Conservation (phyloP, 2,113 vertebrate species). For the Gallinago paraguaiae region DNA sequence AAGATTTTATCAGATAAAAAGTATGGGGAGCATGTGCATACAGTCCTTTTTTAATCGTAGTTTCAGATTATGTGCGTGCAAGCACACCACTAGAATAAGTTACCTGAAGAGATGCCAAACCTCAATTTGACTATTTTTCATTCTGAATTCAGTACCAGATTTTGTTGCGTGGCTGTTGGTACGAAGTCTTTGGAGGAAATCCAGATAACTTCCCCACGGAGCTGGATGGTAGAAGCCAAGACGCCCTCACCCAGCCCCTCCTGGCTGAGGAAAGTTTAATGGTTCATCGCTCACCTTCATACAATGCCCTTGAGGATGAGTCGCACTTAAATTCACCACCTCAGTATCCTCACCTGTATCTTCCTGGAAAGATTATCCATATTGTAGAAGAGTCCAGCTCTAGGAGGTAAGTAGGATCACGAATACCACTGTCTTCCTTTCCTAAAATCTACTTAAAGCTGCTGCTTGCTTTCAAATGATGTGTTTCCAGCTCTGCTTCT, state of each 20-base stretch:
- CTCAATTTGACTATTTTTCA: neutral
- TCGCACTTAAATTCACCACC: slow-evolving; percentile 72
- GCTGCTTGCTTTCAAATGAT: neutral
- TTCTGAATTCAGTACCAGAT: slow-evolving; percentile 87
- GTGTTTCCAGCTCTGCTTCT: neutral
- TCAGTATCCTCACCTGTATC: slow-evolving; percentile 84
- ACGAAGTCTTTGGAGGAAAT: slow-evolving; percentile 89
- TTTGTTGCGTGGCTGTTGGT: slow-evolving; percentile 91
- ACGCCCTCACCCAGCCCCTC: slow-evolving; percentile 84
- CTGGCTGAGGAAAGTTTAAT: slow-evolving; percentile 90
- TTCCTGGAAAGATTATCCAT: slow-evolving; percentile 90
- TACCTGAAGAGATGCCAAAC: neutral
- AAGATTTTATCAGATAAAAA: neutral
- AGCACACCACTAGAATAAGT: neutral
- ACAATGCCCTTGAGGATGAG: slow-evolving; percentile 83
- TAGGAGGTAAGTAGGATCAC: slow-evolving; percentile 75
- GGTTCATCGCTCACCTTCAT: slow-evolving; percentile 79
- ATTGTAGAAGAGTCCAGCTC: slow-evolving; percentile 85
- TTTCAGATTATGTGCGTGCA: neutral
- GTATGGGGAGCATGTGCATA: neutral
- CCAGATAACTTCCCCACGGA: slow-evolving; percentile 86
- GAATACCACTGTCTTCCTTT: neutral
- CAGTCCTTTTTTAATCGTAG: neutral
- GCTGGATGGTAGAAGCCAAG: slow-evolving; percentile 82
- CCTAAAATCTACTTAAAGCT: neutral